Base-by-base conservation (phyloP, 2,113 vertebrate species). In the Choloepus hoffmanni region DNA sequence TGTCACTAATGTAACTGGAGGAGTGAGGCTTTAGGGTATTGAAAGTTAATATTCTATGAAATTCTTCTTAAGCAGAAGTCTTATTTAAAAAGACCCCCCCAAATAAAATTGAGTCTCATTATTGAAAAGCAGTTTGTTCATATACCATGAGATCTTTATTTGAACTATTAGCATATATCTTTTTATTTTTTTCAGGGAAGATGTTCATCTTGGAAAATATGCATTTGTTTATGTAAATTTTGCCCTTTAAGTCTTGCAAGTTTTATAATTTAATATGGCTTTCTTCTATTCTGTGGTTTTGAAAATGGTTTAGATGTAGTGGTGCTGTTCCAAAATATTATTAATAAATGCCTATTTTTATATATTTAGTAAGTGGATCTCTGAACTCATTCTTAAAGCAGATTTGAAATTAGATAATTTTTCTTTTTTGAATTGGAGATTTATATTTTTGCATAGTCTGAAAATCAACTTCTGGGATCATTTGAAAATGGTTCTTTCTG, bases 141-240 rank as follows among this genome's bases (percentile, higher is more conserved):
- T 89, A 62, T 55, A 62, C 48, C 85, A 0, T 96, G 92, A 90
- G 70, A 84, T 95, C 81, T 95, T 97, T 91, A 92, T 94, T 92
- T 78, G 28, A 90, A 89, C 55, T 85, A 78, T 96, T 95, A 93
- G 79, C 58, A 89, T 96, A 65, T 83, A 91, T 95, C 72, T 81
- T 89, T 85, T 88, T 50, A 7, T 50, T 95, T 95, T 86, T 72
- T 40, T 36, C 50, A 93, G 62, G 93, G 9, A 40, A 92, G 83
- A 91, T 90, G 94, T 94, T 94, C 55, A 91, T 93, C 58, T 76
- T 94, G 63, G 89, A 93, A 96, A 95, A 95, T 94, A 91, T 84
- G 74, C 83, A 96, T 93, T 97, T 97, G 68, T 96, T 96, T 94
- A 96, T 97, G 95, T 50, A 94, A 96, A 96, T 84, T 91, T 86